A percentile compares a stretch with the other conserved stretches of the same genome.
Conservation (phyloP, 2,888 invertebrate genomes). For the Camptogramma bilineatum region DNA sequence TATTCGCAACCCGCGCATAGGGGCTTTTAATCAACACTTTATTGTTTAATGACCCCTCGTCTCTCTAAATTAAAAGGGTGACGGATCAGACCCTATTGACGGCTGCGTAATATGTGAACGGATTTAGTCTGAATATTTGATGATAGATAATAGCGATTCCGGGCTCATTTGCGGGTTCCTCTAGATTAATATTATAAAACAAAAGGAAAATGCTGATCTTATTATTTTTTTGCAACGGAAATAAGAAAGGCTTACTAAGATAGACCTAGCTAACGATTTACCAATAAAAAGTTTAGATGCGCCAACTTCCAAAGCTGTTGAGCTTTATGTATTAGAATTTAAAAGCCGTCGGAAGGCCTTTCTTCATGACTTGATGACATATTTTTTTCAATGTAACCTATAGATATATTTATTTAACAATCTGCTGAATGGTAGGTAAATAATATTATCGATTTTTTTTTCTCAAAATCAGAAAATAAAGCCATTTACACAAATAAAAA, state of each 20-base stretch:
- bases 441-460: no score
- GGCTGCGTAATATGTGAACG: conserved; percentile 78
- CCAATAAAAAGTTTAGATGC: no score
- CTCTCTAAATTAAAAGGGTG: conserved; percentile 85
- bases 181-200: conserved; percentile 8
- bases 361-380: no score
- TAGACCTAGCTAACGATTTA: no score
- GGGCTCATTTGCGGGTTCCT: conserved; percentile 33
- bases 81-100: conserved; percentile 83
- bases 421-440: no score
- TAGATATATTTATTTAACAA: no score
- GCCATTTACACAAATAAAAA: conserved; percentile 2
- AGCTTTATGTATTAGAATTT: no score
- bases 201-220: conserved; percentile 18
- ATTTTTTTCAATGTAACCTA: no score
- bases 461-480: background rate
- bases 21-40: conserved; percentile 86
- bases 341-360: no score
- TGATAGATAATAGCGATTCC: conserved; percentile 67
- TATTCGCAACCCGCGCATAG: conserved; percentile 82
- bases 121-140: conserved; percentile 76
- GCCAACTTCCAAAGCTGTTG: no score
- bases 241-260: background rate
- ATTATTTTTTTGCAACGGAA: background rate
- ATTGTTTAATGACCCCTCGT: conserved; percentile 86